Base-by-base conservation (phyloP, 1,140 invertebrate species). In the Cotesia typhae region DNA sequence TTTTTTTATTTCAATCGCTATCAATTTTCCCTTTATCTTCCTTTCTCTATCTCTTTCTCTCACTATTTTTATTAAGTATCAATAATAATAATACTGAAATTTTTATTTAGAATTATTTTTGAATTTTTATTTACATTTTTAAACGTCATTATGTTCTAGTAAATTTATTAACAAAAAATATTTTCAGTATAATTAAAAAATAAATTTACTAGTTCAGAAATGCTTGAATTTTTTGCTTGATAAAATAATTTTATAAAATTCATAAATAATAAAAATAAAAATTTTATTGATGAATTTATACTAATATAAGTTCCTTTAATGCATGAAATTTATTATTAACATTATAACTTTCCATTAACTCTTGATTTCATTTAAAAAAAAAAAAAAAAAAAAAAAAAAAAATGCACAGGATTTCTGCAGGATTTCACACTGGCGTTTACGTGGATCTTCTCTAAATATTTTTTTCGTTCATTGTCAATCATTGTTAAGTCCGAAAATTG, bases 291-390 rank as follows among this genome's bases (percentile, higher is more conserved):
- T 47, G 7, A 6, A 47, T 47, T 6, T 47, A 6, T 6, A 47
- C 3, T 10, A 17, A 28, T 68, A 4, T 37, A 36, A 65, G 41
- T 72, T 7, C 51, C 41, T 53, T 55, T 70, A 67, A 52, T 55
- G 4, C 67, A 81, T 84, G 83, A 70, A 70, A 71, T 41, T 41
- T 2, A 74, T 74, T 38, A 83, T 71, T 82, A 81, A 84, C 71
- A 74, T 68, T 82, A 79, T 85, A 83, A 84, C 79, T 84, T 82
- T 47, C 74, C 70, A 82, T 77, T 87, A 85, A 86, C 67, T 67
- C 72, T 73, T 64, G 67, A 73, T 7, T 41, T 5, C 28, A 28
- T 28, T n/a, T n/a, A n/a, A n/a, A n/a, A n/a, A n/a, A n/a, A n/a
- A n/a, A n/a, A n/a, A n/a, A n/a, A 14, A 14, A 14, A 14, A 14